These are phyloP conservation scores for Sebastes oblongus DNA, from an alignment of 2,797 vertebrate genomes.

Conservation along the genomic window DNA sequence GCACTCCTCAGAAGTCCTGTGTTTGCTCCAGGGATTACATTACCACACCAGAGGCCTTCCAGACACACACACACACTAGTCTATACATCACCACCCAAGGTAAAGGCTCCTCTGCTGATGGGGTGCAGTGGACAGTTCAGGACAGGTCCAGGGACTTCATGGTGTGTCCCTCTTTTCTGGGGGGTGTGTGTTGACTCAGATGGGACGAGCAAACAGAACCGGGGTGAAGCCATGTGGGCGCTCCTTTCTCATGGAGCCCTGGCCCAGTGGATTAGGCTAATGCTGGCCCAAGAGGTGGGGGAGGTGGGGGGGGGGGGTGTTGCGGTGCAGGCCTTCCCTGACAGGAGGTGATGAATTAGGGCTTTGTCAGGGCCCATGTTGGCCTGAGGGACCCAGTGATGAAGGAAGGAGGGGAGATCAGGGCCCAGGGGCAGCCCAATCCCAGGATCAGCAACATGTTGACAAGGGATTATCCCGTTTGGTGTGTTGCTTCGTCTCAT, in stretches of 20 bases:
- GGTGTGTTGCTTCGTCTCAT: conserved; percentile 78
- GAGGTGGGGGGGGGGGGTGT: conserved; percentile 17
- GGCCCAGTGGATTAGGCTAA: conserved; percentile 88
- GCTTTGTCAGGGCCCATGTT: conserved; percentile 76
- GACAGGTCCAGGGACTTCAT: conserved; percentile 32
- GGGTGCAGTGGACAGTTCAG: conserved; percentile 2
- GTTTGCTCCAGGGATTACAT: conserved; percentile 73
- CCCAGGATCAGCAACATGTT: conserved; percentile 83
- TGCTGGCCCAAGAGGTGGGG: conserved; percentile 69
- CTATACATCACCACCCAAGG: conserved; percentile 47
- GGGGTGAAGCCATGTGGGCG: conserved; percentile 72
- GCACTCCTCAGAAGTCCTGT: conserved; percentile 50
- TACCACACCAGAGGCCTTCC: conserved; percentile 61
- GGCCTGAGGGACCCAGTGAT: conserved; percentile 69
- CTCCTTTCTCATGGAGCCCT: conserved; percentile 79
- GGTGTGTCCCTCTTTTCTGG: conserved; percentile 53
- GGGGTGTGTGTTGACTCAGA: conserved; percentile 86
- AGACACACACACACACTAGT: conserved; percentile 12
- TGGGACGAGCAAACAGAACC: conserved; percentile 83
- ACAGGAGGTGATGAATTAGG: conserved; percentile 86
- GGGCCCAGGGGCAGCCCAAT: conserved; percentile 72
- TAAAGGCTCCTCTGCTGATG: conserved; percentile 37
- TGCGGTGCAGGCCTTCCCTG: conserved; percentile 78
- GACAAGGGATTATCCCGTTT: conserved; percentile 87
- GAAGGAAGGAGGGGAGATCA: conserved; percentile 65